phyloP scores from a whole-genome alignment of 2,113 vertebrate species.

The Brienomyrus longianalis region DNA sequence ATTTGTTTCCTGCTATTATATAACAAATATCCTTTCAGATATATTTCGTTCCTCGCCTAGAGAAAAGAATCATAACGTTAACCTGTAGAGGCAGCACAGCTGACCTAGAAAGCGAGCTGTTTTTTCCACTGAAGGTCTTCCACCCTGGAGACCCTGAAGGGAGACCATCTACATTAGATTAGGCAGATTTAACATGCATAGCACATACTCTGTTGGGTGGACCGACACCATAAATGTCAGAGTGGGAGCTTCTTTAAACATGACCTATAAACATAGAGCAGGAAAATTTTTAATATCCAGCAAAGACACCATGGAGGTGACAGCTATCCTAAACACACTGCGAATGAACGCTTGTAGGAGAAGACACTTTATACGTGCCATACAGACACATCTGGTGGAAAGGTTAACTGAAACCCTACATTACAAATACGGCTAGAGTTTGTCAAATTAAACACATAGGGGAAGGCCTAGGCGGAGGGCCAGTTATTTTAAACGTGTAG shows the following conservation, averaged over 20 bases:
- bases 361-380: not conserved
- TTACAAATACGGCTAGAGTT: not conserved
- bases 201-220: not conserved
- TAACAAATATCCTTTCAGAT: not conserved
- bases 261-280: not conserved
- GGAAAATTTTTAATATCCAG: not conserved
- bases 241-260: not conserved
- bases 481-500: not conserved
- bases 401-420: not conserved
- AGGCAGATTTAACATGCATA: not conserved
- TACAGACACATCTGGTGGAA: not conserved
- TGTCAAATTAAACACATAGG: not conserved
- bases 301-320: not conserved
- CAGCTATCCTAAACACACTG: not conserved
- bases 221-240: not conserved
- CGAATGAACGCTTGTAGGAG: not conserved
- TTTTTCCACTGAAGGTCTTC: not conserved
- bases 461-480: not conserved
- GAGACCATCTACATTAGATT: not conserved
- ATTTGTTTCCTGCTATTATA: not conserved
- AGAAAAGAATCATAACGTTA: not conserved
- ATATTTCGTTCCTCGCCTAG: not conserved
- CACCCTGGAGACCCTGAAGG: not conserved
- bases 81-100: not conserved
- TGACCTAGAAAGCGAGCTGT: not conserved